A percentile compares a stretch with the other conserved stretches of the same genome.
Evolutionary conservation across 1,140 invertebrate genomes (phyloP).

Genomic region (Zaprionus tsacasi): DNA sequence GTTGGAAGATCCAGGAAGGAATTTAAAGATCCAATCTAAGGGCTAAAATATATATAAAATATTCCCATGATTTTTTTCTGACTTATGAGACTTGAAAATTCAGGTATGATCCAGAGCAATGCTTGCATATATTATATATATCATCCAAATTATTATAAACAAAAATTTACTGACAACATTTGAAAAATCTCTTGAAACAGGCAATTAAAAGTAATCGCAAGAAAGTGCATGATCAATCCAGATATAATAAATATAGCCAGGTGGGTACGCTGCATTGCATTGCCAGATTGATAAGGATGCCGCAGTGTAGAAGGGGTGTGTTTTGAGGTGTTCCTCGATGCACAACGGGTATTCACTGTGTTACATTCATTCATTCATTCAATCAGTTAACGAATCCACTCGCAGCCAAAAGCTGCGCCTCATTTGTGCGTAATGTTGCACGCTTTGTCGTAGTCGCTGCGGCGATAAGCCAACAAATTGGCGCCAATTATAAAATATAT

Average conservation of each 20-base stretch:
- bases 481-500: conserved; percentile 58
- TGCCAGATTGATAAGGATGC: neutral
- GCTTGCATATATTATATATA: neutral
- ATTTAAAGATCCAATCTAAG: too few relatives aligned
- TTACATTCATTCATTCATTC: conserved; percentile 23
- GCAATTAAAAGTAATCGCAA: neutral
- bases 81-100: too few relatives aligned
- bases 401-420: conserved; percentile 15
- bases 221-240: neutral
- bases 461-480: conserved; percentile 59
- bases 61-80: too few relatives aligned
- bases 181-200: neutral
- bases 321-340: too few relatives aligned
- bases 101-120: too few relatives aligned
- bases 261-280: neutral
- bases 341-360: conserved; percentile 6
- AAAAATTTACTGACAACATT: neutral
- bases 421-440: conserved; percentile 45
- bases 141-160: neutral
- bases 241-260: neutral
- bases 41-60: too few relatives aligned
- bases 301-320: neutral
- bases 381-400: conserved; percentile 24
- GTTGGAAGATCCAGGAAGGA: too few relatives aligned
- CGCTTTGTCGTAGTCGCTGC: conserved; percentile 10